A percentile compares a stretch with the other conserved stretches of the same genome.
phyloP scores from a whole-genome alignment of 2,113 vertebrate species.

The Eurystomus gularis region DNA sequence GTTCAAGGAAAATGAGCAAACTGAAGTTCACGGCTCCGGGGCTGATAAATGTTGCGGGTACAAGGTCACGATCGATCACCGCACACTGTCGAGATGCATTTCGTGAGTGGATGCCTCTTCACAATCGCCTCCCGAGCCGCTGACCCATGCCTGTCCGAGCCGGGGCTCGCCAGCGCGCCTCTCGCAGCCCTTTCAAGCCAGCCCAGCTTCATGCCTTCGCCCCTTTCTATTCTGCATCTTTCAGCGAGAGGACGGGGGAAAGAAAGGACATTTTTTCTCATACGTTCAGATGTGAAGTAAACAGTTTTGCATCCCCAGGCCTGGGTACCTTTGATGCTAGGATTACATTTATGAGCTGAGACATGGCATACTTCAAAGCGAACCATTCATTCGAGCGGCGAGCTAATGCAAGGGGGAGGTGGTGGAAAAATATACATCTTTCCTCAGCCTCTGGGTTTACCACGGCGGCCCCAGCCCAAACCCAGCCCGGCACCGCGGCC shows the following conservation, averaged over 20 bases:
- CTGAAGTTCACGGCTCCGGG: conserved; percentile 70
- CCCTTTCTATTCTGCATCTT: conserved; percentile 64
- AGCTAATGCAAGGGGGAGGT: conserved; percentile 10
- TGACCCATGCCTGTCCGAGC: conserved; percentile 80
- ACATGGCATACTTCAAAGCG: conserved; percentile 82
- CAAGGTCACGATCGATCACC: conserved; percentile 83
- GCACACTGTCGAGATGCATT: conserved; percentile 86
- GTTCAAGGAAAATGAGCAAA: conserved; percentile 68
- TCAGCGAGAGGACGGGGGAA: conserved; percentile 49
- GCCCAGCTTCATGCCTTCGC: conserved; percentile 34
- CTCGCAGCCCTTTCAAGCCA: conserved; percentile 76
- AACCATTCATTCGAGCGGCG: conserved; percentile 74
- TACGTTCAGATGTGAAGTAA: conserved; percentile 73
- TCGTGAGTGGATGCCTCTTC: conserved; percentile 85
- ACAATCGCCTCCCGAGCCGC: conserved; percentile 81
- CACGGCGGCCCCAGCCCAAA: background rate
- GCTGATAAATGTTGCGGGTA: conserved; percentile 69
- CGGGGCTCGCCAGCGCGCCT: conserved; percentile 54
- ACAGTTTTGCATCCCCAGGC: conserved; percentile 75
- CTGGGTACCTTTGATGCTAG: conserved; percentile 77
- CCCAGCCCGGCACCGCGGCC: background rate
- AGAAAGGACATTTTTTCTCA: conserved; percentile 72
- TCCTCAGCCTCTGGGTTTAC: background rate
- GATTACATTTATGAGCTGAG: conserved; percentile 83
- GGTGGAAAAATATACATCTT: background rate